Evolutionary conservation across 2,888 invertebrate species (phyloP), one percentile per base, ranked within the genome.

Genomic region (Crematogaster levior): DNA sequence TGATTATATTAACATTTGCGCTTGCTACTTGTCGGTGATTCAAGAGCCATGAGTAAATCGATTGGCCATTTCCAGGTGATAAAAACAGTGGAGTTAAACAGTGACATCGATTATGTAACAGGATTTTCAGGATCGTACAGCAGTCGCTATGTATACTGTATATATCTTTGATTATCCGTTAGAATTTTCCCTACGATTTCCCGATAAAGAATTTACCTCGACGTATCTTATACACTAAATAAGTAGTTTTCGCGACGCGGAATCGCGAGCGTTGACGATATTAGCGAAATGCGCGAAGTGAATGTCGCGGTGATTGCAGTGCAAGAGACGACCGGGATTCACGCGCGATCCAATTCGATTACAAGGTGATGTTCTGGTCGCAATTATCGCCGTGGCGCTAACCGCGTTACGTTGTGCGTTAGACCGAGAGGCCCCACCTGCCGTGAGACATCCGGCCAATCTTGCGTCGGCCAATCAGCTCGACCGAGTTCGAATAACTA

Each of bases 221-320:
- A 37, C 6, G 1, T 73, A 43, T 43, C 74, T 24, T 10, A 3
- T 12, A 18, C 24, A 2, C 48, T 15, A 15, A 7, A 6, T 34
- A 12, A 7, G 10, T 34, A 12, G 24, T 4, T 46, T 7, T 37
- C 61, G n/a, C 9, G 61, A 24, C 21, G 43, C 15, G n/a, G 24
- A n/a, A 51, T 63, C 27, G 46, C 60, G 37, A 15, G 21, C n/a
- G 68, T 70, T 74, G 74, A 72, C 63, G 80, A 40, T 88, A 83
- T 63, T 82, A 65, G 60, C 82, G 60, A 81, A 66, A 63, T 80
- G 68, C 65, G 81, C 68, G 74, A 56, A 30, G 81, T 66, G 74
- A 79, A 81, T 60, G 60, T 82, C 53, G 72, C 81, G 85, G 83
- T 85, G 86, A 89, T 89, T 86, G 88, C 63, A 81, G 83, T n/a